A percentile compares a stretch with the other conserved stretches of the same genome.
These are phyloP conservation scores for Porites cylindrica DNA, from an alignment of 92 coral and sea anemone species.

Conservation along the genomic window DNA sequence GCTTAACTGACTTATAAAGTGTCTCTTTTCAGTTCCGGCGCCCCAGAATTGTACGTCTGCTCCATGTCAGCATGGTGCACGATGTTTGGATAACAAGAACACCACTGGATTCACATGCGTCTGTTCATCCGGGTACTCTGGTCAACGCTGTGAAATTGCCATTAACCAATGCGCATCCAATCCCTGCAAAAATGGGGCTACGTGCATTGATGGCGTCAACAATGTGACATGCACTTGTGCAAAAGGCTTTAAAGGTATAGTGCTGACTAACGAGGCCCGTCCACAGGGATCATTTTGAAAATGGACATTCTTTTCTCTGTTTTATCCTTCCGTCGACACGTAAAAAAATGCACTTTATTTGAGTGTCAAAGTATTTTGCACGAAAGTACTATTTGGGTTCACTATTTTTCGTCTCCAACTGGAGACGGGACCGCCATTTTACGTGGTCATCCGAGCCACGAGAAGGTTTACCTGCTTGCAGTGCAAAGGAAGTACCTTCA, in stretches of 20 bases:
- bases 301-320: too few relatives aligned
- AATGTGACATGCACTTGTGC: constrained; percentile 12
- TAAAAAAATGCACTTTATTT: too few relatives aligned
- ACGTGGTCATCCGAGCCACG: too few relatives aligned
- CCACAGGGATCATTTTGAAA: too few relatives aligned
- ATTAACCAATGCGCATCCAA: constrained; percentile 7
- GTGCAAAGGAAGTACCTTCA: too few relatives aligned
- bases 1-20: background rate
- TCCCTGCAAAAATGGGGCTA: constrained; percentile 47
- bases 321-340: too few relatives aligned
- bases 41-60: constrained; percentile 5
- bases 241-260: constrained; percentile 15
- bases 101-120: background rate
- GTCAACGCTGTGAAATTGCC: background rate
- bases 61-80: constrained; percentile 13
- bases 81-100: constrained; percentile 7
- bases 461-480: too few relatives aligned
- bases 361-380: too few relatives aligned
- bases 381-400: too few relatives aligned
- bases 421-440: too few relatives aligned
- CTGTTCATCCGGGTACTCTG: constrained; percentile 25
- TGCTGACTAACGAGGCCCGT: too few relatives aligned
- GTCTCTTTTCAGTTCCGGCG: constrained; percentile 2
- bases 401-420: too few relatives aligned
- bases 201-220: constrained; percentile 42